These are phyloP conservation scores for Muraenolepis orangiensis DNA, from an alignment of 2,797 vertebrate genomes.

Conservation along the genomic window DNA sequence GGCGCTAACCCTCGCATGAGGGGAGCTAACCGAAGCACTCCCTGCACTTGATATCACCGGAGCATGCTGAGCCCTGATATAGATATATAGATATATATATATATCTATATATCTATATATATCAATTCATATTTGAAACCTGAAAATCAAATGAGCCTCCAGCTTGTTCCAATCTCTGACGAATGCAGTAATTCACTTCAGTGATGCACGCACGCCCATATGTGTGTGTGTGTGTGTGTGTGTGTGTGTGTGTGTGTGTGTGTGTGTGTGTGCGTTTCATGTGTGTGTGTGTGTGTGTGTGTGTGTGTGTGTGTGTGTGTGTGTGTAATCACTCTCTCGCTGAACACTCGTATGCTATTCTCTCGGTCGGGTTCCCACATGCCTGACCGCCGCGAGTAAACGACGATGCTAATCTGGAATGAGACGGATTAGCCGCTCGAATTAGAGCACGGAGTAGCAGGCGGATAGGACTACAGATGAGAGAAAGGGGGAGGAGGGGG, in stretches of 20 bases:
- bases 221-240: neutral
- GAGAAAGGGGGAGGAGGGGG: constrained; percentile 20
- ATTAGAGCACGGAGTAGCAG: neutral
- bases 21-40: neutral
- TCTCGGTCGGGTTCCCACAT: neutral
- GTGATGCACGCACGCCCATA: too few species aligned
- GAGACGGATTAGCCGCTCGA: constrained; percentile 35
- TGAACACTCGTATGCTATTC: neutral
- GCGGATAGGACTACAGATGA: constrained; percentile 10
- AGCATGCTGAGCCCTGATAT: neutral
- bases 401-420: constrained; percentile 39
- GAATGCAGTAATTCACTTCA: constrained; percentile 14
- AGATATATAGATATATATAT: too few species aligned
- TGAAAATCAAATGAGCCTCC: neutral
- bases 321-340: neutral
- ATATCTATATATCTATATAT: too few species aligned
- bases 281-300: neutral
- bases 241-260: neutral
- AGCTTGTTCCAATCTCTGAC: constrained; percentile 13
- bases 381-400: constrained; percentile 3
- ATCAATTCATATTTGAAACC: neutral
- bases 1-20: constrained; percentile 34
- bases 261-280: too few species aligned
- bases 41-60: neutral
- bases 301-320: neutral